Base-by-base conservation (phyloP, 2,888 invertebrate species). In the Frankliniella intonsa region DNA sequence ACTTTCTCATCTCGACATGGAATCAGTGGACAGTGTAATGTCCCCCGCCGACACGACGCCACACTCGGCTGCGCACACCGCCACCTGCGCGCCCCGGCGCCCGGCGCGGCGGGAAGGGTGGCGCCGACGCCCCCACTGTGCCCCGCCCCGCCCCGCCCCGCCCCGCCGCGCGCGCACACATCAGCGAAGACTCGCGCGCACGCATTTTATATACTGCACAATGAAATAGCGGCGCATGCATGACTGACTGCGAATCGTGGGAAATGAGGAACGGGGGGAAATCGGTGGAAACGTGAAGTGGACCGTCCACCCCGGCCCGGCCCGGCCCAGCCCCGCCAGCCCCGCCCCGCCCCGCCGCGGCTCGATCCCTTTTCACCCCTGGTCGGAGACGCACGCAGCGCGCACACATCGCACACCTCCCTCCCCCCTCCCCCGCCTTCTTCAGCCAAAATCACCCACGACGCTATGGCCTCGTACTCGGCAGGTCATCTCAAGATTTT, bases 251-350 rank as follows among this genome's bases (percentile, higher is more conserved):
- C 69, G 69, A 76, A 76, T 76, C 69, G 22, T 22, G 69, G 22
- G 62, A 62, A 62, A 62, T 38, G 38, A 5, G 12, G 55, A 55
- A 55, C 55, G 69, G 69, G 10, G 12, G 22, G 25, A 76, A 76
- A 76, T 76, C 69, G 69, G 69, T 76, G 69, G 69, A 76, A 76
- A 76, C 69, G 69, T 76, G 22, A 76, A 76, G 69, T 76, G 69
- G 69, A 76, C 69, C 69, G 69, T 76, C 22, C 69, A 76, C 11
- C 25, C 69, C 69, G 5, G 12, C 25, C 25, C 69, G 7, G 22
- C 9, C 22, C 69, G 14, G 11, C 25, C 69, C 17, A 10, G 17
- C 17, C 3, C 17, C 62, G 17, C 62, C 10, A 12, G 38, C 12
- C 69, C 69, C 69, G n/a, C 22, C 22, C 22, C 69, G 9, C 69